Conservation (phyloP, 2,797 vertebrate genomes). For the Huso huso region DNA sequence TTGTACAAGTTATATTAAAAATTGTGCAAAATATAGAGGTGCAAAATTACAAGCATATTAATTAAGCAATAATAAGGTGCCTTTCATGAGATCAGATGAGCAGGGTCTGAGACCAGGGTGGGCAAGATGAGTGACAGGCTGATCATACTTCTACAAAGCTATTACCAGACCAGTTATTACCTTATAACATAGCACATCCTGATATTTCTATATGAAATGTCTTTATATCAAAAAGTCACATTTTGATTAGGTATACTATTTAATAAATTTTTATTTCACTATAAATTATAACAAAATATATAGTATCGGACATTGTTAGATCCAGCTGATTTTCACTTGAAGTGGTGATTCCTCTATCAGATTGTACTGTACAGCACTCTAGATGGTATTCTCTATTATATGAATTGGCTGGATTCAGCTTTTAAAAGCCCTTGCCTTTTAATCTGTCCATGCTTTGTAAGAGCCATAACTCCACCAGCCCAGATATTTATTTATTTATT, state of each 20-base stretch:
- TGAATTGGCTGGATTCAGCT: too few relatives aligned
- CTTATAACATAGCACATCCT: background rate
- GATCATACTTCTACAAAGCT: background rate
- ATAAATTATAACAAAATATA: too few relatives aligned
- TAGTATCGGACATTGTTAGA: too few relatives aligned
- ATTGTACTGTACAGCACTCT: too few relatives aligned
- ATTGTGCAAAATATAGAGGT: constrained; percentile 1
- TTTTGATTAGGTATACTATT: background rate
- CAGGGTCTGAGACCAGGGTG: background rate
- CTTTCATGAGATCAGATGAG: background rate
- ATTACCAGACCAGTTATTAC: background rate
- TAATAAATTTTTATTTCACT: too few relatives aligned
- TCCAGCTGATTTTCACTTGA: too few relatives aligned
- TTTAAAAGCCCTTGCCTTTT: too few relatives aligned
- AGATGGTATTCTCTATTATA: too few relatives aligned
- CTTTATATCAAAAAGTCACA: background rate
- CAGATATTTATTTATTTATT: too few relatives aligned
- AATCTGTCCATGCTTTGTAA: too few relatives aligned
- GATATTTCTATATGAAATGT: background rate
- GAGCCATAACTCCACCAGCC: too few relatives aligned
- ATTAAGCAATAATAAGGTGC: background rate
- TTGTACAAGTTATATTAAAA: background rate
- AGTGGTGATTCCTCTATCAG: too few relatives aligned
- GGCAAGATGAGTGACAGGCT: background rate
- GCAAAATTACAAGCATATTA: constrained; percentile 3